phyloP scores from a whole-genome alignment of 2,797 vertebrate genomes.

The Dromococcyx pavoninus region DNA sequence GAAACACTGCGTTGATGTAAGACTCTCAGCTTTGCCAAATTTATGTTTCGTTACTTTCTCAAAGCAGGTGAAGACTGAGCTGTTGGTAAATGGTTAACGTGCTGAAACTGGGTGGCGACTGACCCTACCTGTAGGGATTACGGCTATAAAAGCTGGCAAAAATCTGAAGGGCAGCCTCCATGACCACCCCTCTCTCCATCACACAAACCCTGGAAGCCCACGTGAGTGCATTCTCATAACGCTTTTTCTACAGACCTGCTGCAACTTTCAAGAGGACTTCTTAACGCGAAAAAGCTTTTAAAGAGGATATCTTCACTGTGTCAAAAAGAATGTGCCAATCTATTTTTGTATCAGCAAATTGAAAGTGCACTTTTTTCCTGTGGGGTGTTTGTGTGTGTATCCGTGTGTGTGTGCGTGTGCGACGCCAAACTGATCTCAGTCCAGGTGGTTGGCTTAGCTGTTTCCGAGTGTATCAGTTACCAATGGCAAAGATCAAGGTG shows the following conservation, averaged over 20 bases:
- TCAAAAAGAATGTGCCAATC: conserved; percentile 76
- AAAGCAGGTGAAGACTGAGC: conserved; percentile 14
- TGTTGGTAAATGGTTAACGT: not conserved
- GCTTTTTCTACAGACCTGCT: conserved; percentile 49
- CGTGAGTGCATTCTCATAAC: conserved; percentile 27
- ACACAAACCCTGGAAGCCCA: not conserved
- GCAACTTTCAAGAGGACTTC: conserved; percentile 23
- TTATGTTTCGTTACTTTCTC: not conserved
- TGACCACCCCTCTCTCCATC: not conserved
- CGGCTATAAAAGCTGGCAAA: not conserved
- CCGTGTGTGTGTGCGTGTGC: not conserved
- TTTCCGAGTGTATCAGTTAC: conserved; percentile 26
- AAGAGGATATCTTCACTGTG: conserved; percentile 60
- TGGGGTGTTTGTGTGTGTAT: conserved; percentile 28
- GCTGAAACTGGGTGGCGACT: not conserved
- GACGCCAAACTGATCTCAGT: not conserved
- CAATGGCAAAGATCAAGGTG: conserved; percentile 31
- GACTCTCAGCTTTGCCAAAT: conserved; percentile 8
- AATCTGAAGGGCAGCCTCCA: not conserved
- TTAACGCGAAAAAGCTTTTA: conserved; percentile 46
- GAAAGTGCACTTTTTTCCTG: conserved; percentile 75
- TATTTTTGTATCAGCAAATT: conserved; percentile 75
- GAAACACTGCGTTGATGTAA: not conserved
- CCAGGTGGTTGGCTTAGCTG: conserved; percentile 40
- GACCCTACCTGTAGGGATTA: conserved; percentile 1